Base-by-base conservation (phyloP, 2,888 invertebrate species). In the Marasmarcha lunaedactyla region DNA sequence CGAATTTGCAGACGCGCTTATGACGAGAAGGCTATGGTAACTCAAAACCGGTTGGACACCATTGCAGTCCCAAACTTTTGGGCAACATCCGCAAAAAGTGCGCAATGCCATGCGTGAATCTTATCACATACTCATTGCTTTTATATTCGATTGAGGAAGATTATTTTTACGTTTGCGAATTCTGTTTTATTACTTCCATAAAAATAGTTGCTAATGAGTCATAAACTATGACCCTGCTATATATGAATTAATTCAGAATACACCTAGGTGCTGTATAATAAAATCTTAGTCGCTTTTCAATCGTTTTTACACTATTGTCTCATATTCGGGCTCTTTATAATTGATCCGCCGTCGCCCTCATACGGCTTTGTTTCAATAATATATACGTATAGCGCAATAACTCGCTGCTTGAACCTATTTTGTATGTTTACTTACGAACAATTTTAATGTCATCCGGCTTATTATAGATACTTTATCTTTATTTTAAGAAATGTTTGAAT, bases 1-100 rank as follows among this genome's bases (percentile, higher is more conserved):
- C 70, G 69, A 74, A 76, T 76, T 73, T 76, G 71, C 74, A 72
- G 77, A 78, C 71, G 71, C 68, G 63, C 68, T 70, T 72, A 71
- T 78, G 77, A 76, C 57, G 69, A 63, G 63, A 61, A 63, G 64
- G 68, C 63, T 69, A 62, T 62, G 64, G 71, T 64, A 63, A 71
- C 68, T 55, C 51, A 76, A 81, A n/a, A 81, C 81, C 81, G 81
- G 81, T 79, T 65, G 70, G 52, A 70, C 73, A 70, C 74, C 73
- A 77, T 74, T 70, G 72, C 68, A 65, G 60, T 64, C 63, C 63
- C 68, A 69, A 64, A 60, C 68, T 74, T 45, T 77, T 79, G 71
- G 77, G 81, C 71, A 77, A 76, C 78, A 81, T 74, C 64, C 68
- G 70, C 79, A 79, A 81, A 79, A 79, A 79, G 66, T 70, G 62